Base-by-base conservation (phyloP, 1,140 invertebrate genomes). In the Ceratoteleas bidentatus region DNA sequence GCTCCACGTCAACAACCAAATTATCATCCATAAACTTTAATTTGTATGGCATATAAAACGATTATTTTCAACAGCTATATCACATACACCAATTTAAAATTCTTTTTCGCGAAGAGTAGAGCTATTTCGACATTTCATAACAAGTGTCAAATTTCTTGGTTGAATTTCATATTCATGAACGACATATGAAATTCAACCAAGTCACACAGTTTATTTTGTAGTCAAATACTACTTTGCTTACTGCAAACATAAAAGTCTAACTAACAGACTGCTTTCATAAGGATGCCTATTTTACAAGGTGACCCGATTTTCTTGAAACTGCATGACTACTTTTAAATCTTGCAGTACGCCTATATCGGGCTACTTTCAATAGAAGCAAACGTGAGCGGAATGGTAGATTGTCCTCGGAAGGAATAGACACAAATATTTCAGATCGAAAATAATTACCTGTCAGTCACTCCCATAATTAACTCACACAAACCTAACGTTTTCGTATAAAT, bases 321-420 rank as follows among this genome's bases (percentile, higher is more conserved):
- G 6, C 9, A n/a, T 13, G 40, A 45, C n/a, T 56, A 54, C 40
- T 50, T 47, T 50, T 54, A 58, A 50, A n/a, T n/a, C n/a, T n/a
- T n/a, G n/a, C n/a, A 49, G 43, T 50, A 14, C 36, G 11, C 14
- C 45, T 70, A 36, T 38, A 60, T 70, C 52, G 54, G 66, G 53
- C 45, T 50, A 70, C 54, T 60, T 60, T 70, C 66, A 70, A 70
- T 70, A 45, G 43, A 70, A 70, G 52, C 45, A 32, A 60, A 70
- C 66, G 66, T 70, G 66, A 50, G 15, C 10, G n/a, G 66, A 47
- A 57, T 70, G 9, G 0, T 32, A 56, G 52, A n/a, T 10, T 60
- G 32, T 58, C 4, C 6, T 2, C 6, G 49, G 53, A 68, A 24
- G 40, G 54, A n/a, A n/a, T n/a, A n/a, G n/a, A n/a, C n/a, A n/a